phyloP scores from a whole-genome alignment of 1,140 invertebrate species.

The Campodea augens region DNA sequence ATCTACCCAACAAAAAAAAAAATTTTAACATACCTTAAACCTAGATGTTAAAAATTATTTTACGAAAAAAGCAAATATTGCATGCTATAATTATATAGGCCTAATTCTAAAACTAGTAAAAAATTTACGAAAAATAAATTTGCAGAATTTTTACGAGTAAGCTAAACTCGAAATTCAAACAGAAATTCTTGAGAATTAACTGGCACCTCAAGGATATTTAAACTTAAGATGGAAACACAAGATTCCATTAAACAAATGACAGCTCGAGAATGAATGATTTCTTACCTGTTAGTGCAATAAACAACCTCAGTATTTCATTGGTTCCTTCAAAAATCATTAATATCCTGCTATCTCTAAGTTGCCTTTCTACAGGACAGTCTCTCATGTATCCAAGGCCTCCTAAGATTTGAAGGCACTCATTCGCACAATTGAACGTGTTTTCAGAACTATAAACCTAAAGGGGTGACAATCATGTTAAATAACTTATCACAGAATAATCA shows the following conservation, averaged over 20 bases:
- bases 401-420: conserved; percentile 44
- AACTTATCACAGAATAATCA: neutral
- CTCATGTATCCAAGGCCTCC: conserved; percentile 43
- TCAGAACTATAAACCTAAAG: conserved; percentile 30
- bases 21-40: too few relatives aligned
- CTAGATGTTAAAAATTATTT: too few relatives aligned
- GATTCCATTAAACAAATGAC: neutral
- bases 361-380: conserved; percentile 40
- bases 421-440: conserved; percentile 33
- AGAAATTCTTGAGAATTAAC: neutral
- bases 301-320: conserved; percentile 51
- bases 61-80: too few relatives aligned
- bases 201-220: neutral
- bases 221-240: neutral
- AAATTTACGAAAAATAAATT: too few relatives aligned
- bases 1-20: too few relatives aligned
- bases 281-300: conserved; percentile 44
- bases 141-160: neutral
- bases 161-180: neutral
- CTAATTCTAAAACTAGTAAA: neutral
- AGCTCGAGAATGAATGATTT: conserved; percentile 2
- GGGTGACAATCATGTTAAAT: conserved; percentile 13
- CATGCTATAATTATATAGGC: neutral
- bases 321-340: conserved; percentile 61
- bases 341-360: conserved; percentile 48